These are phyloP conservation scores for Catocala nupta DNA, from an alignment of 2,888 invertebrate species.

Conservation along the genomic window DNA sequence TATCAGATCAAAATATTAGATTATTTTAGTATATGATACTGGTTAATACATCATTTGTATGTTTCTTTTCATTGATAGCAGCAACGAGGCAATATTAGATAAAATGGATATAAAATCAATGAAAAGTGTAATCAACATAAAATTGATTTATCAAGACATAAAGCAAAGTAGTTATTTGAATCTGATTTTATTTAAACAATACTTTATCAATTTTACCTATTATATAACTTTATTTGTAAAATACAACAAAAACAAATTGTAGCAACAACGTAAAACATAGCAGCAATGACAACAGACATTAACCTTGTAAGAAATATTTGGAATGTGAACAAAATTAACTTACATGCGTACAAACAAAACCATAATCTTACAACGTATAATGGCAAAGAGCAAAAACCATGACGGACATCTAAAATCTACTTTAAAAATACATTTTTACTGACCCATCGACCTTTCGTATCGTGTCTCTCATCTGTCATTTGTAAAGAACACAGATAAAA, in stretches of 20 bases:
- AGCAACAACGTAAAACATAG: slow-evolving; percentile 37
- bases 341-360: slow-evolving; percentile 76
- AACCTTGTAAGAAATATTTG: slow-evolving; percentile 30
- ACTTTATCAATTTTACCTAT: slow-evolving; percentile 21
- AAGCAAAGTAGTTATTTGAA: neutral
- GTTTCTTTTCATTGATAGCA: too few relatives aligned
- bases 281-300: slow-evolving; percentile 38
- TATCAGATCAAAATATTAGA: too few relatives aligned
- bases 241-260: slow-evolving; percentile 37
- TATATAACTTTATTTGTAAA: slow-evolving; percentile 46
- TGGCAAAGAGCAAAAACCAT: slow-evolving; percentile 82
- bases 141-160: neutral
- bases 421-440: slow-evolving; percentile 70
- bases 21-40: too few relatives aligned
- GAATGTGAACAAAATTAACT: slow-evolving; percentile 60
- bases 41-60: too few relatives aligned
- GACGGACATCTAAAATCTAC: slow-evolving; percentile 69
- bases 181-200: slow-evolving; percentile 6
- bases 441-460: slow-evolving; percentile 75
- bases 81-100: too few relatives aligned
- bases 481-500: neutral
- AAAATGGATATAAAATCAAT: neutral
- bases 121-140: neutral
- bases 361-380: slow-evolving; percentile 61
- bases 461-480: slow-evolving; percentile 45